A percentile compares a stretch with the other conserved stretches of the same genome.
These are phyloP conservation scores for Heliconius ethilla DNA, from an alignment of 2,888 invertebrate genomes.

Conservation along the genomic window DNA sequence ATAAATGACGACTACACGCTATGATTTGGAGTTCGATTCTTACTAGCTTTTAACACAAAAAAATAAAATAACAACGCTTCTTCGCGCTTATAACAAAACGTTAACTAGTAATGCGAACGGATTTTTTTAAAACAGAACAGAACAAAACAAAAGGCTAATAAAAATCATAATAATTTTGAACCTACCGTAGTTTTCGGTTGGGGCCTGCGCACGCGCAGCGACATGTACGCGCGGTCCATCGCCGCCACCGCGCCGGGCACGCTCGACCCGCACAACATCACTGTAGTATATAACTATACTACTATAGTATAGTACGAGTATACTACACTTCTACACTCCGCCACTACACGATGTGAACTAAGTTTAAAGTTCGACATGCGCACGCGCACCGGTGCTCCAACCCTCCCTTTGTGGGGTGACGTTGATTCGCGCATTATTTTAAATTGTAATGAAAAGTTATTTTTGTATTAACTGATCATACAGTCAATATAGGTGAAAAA, in stretches of 20 bases:
- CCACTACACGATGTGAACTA: constrained; percentile 32
- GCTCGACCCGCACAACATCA: constrained; percentile 59
- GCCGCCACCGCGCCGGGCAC: constrained; percentile 68
- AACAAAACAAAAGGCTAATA: too few relatives aligned
- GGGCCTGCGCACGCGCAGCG: constrained; percentile 77
- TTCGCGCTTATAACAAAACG: too few relatives aligned
- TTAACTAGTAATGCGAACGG: too few relatives aligned
- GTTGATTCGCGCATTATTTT: constrained; percentile 8
- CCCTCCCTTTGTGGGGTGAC: constrained; percentile 12
- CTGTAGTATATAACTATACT: constrained; percentile 45
- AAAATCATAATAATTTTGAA: too few relatives aligned
- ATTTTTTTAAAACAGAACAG: too few relatives aligned
- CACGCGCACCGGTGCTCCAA: background rate
- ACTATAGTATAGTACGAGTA: constrained; percentile 55
- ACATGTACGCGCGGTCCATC: constrained; percentile 81
- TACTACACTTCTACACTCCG: constrained; percentile 45
- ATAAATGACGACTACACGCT: too few relatives aligned
- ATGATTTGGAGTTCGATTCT: too few relatives aligned
- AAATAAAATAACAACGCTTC: too few relatives aligned
- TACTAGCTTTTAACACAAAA: too few relatives aligned
- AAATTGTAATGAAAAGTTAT: background rate
- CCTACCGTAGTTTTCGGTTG: constrained; percentile 68
- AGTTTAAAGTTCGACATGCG: constrained; percentile 2
- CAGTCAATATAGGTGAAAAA: background rate
- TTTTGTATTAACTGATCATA: background rate